Base-by-base conservation (phyloP, 2,888 invertebrate genomes). In the Apamea anceps region DNA sequence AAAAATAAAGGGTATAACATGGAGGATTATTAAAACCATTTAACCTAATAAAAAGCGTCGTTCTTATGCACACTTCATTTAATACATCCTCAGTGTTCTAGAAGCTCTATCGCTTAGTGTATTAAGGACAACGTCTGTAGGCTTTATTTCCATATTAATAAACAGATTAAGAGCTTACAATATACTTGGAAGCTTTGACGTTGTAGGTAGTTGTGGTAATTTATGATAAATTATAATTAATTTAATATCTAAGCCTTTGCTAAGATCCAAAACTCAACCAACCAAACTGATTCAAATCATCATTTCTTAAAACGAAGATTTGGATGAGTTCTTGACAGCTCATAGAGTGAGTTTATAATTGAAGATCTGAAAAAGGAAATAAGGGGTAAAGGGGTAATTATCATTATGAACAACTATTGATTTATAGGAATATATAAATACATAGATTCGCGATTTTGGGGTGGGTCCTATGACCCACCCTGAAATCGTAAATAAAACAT, bases 111-210 rank as follows among this genome's bases (percentile, higher is more conserved):
- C 42, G 45, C 18, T 37, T 42, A 57, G 70, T 73, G 82, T 82
- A 86, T 71, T 81, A 74, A 74, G 13, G 74, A 45, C 57, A 63
- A 37, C 51, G 45, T 45, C 66, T 72, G 28, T 77, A 72, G 72
- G 37, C 83, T 82, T 84, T 77, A 82, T 86, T 86, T 82, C 82
- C 83, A 84, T 86, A 84, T 82, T 84, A 84, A 84, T 84, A 82
- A 86, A 75, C 51, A 70, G 81, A 81, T 84, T 84, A 85, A 63
- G 67, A 72, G 86, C 77, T 86, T 42, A 86, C 54, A 82, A 65
- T 82, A 67, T 65, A 65, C 42, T 72, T 45, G 32, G n/a, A 77
- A 67, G 77, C 70, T 72, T 77, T 77, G 57, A 72, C 21, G 57
- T 71, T 51, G 57, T 60, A 77, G 66, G 37, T 68, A 74, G 57